These are phyloP conservation scores for Leptodactylus fallax DNA, from an alignment of 2,797 vertebrate species.

Conservation along the genomic window DNA sequence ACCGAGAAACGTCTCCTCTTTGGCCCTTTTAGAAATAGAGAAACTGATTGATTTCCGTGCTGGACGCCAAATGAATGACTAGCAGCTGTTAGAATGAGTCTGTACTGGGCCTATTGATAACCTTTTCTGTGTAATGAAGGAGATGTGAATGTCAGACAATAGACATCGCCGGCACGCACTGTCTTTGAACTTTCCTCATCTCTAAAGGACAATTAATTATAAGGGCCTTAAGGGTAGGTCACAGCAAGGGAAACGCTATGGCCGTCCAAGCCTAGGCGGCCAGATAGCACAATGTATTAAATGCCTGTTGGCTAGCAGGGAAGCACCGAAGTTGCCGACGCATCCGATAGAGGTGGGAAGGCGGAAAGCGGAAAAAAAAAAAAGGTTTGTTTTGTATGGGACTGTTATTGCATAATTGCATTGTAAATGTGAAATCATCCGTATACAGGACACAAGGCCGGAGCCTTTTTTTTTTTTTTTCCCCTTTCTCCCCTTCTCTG, in stretches of 20 bases:
- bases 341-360: constrained; percentile 72
- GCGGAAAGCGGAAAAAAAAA: constrained; percentile 69
- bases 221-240: constrained; percentile 85
- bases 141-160: constrained; percentile 80
- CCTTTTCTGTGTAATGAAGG: constrained; percentile 77
- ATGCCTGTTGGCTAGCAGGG: constrained; percentile 80
- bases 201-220: constrained; percentile 86
- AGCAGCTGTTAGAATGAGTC: constrained; percentile 75
- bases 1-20: constrained; percentile 64
- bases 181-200: constrained; percentile 82
- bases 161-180: constrained; percentile 76
- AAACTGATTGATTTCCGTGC: constrained; percentile 73
- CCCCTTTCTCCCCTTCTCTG: constrained; percentile 29
- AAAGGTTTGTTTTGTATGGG: constrained; percentile 80
- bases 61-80: constrained; percentile 70
- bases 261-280: constrained; percentile 71
- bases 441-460: constrained; percentile 82
- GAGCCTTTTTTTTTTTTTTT: constrained; percentile 58
- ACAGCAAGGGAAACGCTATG: constrained; percentile 78
- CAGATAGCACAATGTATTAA: constrained; percentile 74
- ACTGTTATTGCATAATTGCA: constrained; percentile 82
- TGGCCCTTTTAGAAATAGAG: constrained; percentile 70
- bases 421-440: constrained; percentile 84
- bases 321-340: constrained; percentile 77
- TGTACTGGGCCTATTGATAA: constrained; percentile 77